A percentile compares a stretch with the other conserved stretches of the same genome.
phyloP scores from a whole-genome alignment of 1,140 invertebrate species.

The Hydropsyche tenuis region DNA sequence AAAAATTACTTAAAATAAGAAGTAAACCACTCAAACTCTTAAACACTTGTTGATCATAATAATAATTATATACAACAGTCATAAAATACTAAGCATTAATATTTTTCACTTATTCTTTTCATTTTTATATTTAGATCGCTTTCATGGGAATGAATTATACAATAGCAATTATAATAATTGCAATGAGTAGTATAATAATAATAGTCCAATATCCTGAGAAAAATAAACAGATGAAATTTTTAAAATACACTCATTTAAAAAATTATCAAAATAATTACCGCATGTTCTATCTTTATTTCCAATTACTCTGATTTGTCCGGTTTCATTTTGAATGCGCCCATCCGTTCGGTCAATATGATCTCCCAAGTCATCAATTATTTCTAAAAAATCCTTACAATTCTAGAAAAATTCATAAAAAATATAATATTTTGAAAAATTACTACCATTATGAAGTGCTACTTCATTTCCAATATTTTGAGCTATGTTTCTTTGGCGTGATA shows the following conservation, averaged over 20 bases:
- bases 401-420: neutral
- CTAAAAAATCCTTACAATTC: conserved; percentile 60
- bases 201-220: conserved; percentile 68
- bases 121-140: too few species aligned
- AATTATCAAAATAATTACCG: conserved; percentile 55
- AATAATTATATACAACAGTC: neutral
- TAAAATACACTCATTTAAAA: neutral
- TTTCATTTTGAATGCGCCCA: conserved; percentile 70
- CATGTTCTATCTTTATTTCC: conserved; percentile 74
- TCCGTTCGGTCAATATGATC: conserved; percentile 76
- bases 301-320: conserved; percentile 69
- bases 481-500: conserved; percentile 78
- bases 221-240: conserved; percentile 8
- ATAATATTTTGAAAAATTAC: conserved; percentile 16
- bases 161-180: conserved; percentile 58
- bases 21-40: too few species aligned
- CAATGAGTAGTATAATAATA: conserved; percentile 70
- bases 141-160: conserved; percentile 46
- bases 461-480: conserved; percentile 77
- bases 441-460: conserved; percentile 82
- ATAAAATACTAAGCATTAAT: neutral
- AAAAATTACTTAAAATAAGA: too few species aligned
- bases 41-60: too few species aligned
- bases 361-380: conserved; percentile 80
- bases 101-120: too few species aligned